These are phyloP conservation scores for Stenolophus ochropezus DNA, from an alignment of 2,888 invertebrate genomes.

Conservation along the genomic window DNA sequence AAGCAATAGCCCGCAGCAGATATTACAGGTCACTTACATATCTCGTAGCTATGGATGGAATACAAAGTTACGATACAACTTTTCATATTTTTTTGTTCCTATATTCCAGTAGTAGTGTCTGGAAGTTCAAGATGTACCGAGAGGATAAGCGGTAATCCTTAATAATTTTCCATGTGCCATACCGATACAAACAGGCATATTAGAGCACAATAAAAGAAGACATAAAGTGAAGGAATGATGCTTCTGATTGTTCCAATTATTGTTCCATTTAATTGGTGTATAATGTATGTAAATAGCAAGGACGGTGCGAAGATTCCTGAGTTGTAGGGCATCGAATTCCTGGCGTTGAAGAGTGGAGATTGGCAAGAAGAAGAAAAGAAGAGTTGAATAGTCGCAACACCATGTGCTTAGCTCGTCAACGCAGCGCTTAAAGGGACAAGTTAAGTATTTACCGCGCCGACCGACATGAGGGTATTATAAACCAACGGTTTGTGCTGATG, in stretches of 20 bases:
- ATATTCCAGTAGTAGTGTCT: too few relatives aligned
- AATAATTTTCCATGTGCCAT: too few relatives aligned
- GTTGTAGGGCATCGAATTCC: constrained; percentile 40
- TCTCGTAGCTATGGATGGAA: too few relatives aligned
- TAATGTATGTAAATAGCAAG: constrained; percentile 36
- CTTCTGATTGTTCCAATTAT: not conserved
- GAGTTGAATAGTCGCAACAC: constrained; percentile 43
- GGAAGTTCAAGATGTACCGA: too few relatives aligned
- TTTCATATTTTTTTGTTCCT: too few relatives aligned
- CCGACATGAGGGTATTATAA: constrained; percentile 46
- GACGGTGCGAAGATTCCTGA: constrained; percentile 28
- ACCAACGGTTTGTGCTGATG: constrained; percentile 29
- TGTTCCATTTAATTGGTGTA: not conserved
- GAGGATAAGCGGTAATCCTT: too few relatives aligned
- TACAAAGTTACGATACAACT: too few relatives aligned
- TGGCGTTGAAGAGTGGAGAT: not conserved
- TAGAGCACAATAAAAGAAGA: too few relatives aligned
- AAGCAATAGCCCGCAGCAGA: too few relatives aligned
- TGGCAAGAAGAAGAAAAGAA: constrained; percentile 49
- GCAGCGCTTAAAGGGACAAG: constrained; percentile 58
- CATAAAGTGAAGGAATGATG: too few relatives aligned
- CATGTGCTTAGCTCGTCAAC: constrained; percentile 57
- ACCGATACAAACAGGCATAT: too few relatives aligned
- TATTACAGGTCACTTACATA: too few relatives aligned
- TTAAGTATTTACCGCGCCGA: constrained; percentile 53